Evolutionary conservation across 2,888 invertebrate genomes (phyloP).

Genomic region (Asteroscopus sphinx): DNA sequence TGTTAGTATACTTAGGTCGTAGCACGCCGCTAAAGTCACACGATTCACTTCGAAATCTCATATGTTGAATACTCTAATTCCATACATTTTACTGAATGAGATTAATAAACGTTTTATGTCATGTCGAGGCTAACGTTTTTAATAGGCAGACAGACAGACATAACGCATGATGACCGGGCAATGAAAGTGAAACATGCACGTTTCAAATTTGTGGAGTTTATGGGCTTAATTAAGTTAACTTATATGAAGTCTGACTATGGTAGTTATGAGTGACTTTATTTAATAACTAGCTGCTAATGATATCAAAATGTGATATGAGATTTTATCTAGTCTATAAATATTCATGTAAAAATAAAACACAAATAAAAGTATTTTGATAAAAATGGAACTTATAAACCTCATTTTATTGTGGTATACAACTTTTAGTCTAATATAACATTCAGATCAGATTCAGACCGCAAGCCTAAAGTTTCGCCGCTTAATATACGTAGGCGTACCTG

Average conservation of each 20-base stretch:
- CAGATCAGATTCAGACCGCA: constrained; percentile 2
- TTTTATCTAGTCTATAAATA: no score
- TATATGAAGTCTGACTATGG: no score
- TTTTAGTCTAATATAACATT: neutral
- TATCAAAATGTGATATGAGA: no score
- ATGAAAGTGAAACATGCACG: constrained; percentile 38
- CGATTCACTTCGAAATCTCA: constrained; percentile 60
- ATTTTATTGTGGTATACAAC: neutral
- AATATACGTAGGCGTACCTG: constrained; percentile 4
- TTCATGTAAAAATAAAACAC: no score
- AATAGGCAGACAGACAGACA: constrained; percentile 42
- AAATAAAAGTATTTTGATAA: neutral
- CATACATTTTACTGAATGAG: constrained; percentile 37
- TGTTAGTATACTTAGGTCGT: constrained; percentile 57
- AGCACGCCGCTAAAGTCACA: constrained; percentile 59
- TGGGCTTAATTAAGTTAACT: no score
- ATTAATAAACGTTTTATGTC: constrained; percentile 43
- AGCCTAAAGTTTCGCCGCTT: neutral
- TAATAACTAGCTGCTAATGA: no score
- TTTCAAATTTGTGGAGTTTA: constrained; percentile 32
- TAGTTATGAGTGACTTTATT: no score
- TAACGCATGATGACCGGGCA: constrained; percentile 32
- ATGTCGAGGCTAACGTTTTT: constrained; percentile 32
- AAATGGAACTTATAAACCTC: neutral
- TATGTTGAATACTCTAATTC: constrained; percentile 52